A percentile compares a stretch with the other conserved stretches of the same genome.
Conservation (phyloP, 1,140 invertebrate species). For the Muscidifurax raptorellus region DNA sequence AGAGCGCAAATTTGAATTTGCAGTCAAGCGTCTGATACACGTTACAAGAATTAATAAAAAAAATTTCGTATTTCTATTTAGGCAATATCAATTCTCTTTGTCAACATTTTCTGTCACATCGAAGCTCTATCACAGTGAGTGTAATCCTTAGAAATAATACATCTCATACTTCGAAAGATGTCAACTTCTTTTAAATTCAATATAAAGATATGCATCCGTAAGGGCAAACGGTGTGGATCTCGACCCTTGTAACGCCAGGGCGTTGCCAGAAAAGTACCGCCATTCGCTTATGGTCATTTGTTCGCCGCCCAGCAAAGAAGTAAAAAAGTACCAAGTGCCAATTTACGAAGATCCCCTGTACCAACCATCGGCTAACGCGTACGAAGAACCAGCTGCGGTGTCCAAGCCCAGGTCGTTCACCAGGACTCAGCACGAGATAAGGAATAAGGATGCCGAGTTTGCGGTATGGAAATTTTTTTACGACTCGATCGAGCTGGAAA, state of each 20-base stretch:
- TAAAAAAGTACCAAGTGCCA: neutral
- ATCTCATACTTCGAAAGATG: no score
- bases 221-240: neutral
- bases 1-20: neutral
- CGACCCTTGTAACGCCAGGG: neutral
- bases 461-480: slow-evolving; percentile 15
- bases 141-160: neutral
- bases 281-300: slow-evolving; percentile 2
- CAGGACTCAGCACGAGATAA: slow-evolving; percentile 1
- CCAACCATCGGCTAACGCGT: neutral
- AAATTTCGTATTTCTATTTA: neutral
- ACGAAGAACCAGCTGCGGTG: neutral
- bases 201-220: slow-evolving; percentile 1
- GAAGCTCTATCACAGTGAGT: slow-evolving; percentile 36
- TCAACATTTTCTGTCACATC: neutral
- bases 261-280: neutral
- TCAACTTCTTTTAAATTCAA: neutral
- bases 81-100: neutral
- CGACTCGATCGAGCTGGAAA: neutral
- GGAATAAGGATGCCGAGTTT: slow-evolving; percentile 4
- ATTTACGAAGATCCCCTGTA: neutral
- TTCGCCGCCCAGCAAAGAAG: neutral
- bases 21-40: no score
- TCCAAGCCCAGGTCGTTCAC: slow-evolving; percentile 21
- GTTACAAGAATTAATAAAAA: no score